Base-by-base conservation (phyloP, 2,888 invertebrate genomes). In the Diarsia brunnea region DNA sequence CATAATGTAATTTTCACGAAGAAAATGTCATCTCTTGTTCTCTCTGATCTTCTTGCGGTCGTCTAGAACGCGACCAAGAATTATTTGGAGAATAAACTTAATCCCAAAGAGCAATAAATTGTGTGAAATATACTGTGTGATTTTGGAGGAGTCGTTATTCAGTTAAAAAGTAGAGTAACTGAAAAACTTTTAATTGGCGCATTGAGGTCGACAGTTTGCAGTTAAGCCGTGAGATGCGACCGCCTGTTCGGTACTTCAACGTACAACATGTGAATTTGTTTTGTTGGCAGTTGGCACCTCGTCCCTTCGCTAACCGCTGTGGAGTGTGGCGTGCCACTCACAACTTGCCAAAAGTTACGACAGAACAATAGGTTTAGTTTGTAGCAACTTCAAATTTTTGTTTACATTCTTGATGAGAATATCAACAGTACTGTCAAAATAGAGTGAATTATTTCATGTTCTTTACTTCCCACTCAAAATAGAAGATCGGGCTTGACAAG, bases 181-280 rank as follows among this genome's bases (percentile, higher is more conserved):
- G 74, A 77, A 80, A 91, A 94, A 93, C 90, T 94, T 94, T 94
- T 93, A 94, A 94, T 93, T 92, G 92, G 90, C 85, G 89, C 90
- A 91, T 88, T 89, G 90, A 89, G 90, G 90, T 87, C 82, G 89
- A 90, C 85, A 88, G 85, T 88, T 86, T 81, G 84, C 82, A 80
- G 87, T 87, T 83, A 88, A 86, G 85, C 86, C 85, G 84, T 84
- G 82, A 82, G 86, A 79, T 75, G 84, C 80, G 80, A 82, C 89
- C 90, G 86, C 88, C 87, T 89, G 84, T 83, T 82, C 75, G 79
- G 86, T 87, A 81, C 89, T 90, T 85, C 82, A 89, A 87, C 82
- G 84, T 89, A 85, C 85, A 88, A 85, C 85, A 88, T 79, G 81
- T 81, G 88, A 90, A 86, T 77, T 85, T 85, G 87, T 86, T 90